Conservation (phyloP, 2,113 vertebrate species). For the Petaurus breviceps region DNA sequence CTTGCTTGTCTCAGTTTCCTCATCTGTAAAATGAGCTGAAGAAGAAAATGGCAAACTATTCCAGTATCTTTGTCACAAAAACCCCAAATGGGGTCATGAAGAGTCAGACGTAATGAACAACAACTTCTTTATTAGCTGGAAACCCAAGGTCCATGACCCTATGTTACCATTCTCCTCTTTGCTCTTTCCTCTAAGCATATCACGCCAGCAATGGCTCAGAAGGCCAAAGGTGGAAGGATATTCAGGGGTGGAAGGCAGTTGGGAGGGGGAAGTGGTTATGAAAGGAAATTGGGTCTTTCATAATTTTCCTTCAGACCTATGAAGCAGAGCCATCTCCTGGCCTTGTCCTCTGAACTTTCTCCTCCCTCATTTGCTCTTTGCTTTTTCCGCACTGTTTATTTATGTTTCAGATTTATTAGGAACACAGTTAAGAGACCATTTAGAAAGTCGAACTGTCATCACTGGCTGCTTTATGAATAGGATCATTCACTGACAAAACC, state of each 20-base stretch:
- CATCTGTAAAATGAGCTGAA: too few species aligned
- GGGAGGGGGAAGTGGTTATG: not conserved
- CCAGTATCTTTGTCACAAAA: not conserved
- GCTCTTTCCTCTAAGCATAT: not conserved
- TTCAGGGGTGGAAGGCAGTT: not conserved
- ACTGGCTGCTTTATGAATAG: constrained; percentile 79
- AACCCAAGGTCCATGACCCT: not conserved
- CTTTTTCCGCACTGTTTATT: constrained; percentile 80
- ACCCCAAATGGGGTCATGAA: not conserved
- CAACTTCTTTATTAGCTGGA: not conserved
- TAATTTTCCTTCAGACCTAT: constrained; percentile 66
- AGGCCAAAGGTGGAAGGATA: accelerated
- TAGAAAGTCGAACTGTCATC: constrained; percentile 82
- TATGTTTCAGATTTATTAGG: constrained; percentile 83
- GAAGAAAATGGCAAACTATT: too few species aligned
- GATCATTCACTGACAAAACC: constrained; percentile 83
- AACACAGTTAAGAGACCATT: constrained; percentile 80
- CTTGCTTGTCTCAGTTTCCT: too few species aligned
- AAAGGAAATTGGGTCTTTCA: not conserved
- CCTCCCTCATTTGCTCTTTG: not conserved
- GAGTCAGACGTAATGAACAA: not conserved
- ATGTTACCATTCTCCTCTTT: not conserved
- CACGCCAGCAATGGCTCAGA: not conserved
- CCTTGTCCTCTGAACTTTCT: constrained; percentile 39
- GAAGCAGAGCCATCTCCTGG: constrained; percentile 57